Evolutionary conservation across 2,113 vertebrate species (phyloP), one percentile per base, ranked within the genome.

Genomic region (Macroglossus sobrinus): DNA sequence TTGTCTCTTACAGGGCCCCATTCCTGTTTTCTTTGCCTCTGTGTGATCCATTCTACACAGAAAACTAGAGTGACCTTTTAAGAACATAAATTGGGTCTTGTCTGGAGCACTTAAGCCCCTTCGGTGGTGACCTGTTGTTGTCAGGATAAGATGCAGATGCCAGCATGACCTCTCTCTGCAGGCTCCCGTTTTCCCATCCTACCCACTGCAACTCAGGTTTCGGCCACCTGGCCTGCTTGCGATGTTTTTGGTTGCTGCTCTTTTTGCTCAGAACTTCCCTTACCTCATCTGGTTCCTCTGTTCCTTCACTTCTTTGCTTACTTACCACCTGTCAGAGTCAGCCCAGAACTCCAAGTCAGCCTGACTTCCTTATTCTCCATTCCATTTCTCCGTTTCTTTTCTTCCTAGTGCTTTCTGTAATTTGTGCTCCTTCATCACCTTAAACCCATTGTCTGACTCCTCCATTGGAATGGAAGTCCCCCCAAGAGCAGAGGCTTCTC

Each of bases 81-180:
- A 24, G n/a, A 47, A 72, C 26, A 11, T 33, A 26, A 18, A 7
- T 4, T 69, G 68, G 75, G 57, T 47, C 81, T 84, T 55, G n/a
- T 57, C 26, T 55, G 47, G 43, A 9, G 4, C 28, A 4, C 6
- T 24, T 18, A 26, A 55, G 22, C 18, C 50, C 38, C 24, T 35
- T 33, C 2, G 4, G 13, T 15, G 53, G 40, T 24, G 74, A 40
- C n/a, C 11, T 21, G 2, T 47, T 47, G 22, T 68, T 93, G 7
- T 21, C 3, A 28, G 50, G 22, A 26, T 86, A 7, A 38, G 11
- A 59, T 9, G 4, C 43, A 61, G n/a, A 55, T 45, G 45, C 40
- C 0, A 1, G n/a, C 2, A 0, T n/a, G 10, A 4, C 50, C 10
- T 90, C 15, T 72, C 14, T 26, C 30, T 38, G 38, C 6, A n/a